Conservation (phyloP, 2,888 invertebrate genomes). For the Lymantria dispar region DNA sequence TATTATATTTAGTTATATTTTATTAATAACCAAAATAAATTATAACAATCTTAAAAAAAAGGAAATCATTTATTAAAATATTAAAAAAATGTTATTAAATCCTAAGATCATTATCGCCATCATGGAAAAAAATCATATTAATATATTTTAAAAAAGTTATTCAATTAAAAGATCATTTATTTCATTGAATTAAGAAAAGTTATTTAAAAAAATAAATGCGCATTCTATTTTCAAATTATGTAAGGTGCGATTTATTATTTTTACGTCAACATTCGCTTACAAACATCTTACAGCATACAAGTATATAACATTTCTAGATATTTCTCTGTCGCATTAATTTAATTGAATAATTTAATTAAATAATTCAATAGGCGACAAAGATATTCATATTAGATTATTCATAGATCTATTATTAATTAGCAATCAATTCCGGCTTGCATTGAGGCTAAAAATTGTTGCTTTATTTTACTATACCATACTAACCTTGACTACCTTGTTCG, state of each 20-base stretch:
- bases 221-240: neutral
- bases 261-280: neutral
- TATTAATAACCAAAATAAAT: no score
- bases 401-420: no score
- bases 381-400: neutral
- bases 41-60: no score
- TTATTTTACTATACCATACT: no score
- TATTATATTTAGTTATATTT: no score
- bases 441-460: no score
- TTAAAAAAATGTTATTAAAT: no score
- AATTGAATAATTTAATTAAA: neutral
- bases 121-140: no score
- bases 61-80: no score
- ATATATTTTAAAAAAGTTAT: neutral
- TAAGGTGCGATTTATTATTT: neutral
- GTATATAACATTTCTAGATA: neutral
- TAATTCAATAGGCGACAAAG: neutral
- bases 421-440: no score
- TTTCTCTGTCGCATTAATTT: neutral
- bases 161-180: neutral
- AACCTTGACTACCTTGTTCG: no score
- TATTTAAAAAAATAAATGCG: neutral
- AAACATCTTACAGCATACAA: neutral
- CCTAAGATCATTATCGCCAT: no score
- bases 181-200: neutral